These are phyloP conservation scores for Apeltes quadracus DNA, from an alignment of 2,113 vertebrate species.

Conservation along the genomic window DNA sequence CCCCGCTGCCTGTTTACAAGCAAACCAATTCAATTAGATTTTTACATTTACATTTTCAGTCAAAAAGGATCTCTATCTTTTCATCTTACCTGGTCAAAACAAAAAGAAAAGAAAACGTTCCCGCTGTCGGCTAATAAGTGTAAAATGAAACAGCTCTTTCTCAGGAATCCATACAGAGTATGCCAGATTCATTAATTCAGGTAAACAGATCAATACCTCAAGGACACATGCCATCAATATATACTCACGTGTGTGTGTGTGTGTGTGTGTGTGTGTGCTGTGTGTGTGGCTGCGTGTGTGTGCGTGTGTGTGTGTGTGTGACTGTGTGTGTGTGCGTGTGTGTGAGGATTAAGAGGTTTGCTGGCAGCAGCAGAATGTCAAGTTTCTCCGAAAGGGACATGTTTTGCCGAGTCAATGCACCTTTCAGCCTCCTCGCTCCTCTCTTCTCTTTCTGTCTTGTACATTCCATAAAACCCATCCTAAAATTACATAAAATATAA, in stretches of 20 bases:
- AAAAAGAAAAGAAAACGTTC: neutral
- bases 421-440: slow-evolving; percentile 15
- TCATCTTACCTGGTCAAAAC: neutral
- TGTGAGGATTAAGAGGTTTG: slow-evolving; percentile 27
- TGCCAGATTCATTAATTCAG: slow-evolving; percentile 45
- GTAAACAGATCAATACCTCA: slow-evolving; percentile 65
- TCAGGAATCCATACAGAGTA: slow-evolving; percentile 30
- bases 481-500: slow-evolving; percentile 14
- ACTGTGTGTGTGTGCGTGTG: slow-evolving; percentile 25
- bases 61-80: neutral
- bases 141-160: slow-evolving; percentile 40
- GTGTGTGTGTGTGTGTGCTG: slow-evolving; percentile 17
- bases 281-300: slow-evolving; percentile 22
- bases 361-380: slow-evolving; percentile 34
- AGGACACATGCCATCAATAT: slow-evolving; percentile 54
- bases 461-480: neutral
- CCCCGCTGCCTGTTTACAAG: slow-evolving; percentile 26
- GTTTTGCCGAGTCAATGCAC: slow-evolving; percentile 57
- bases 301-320: slow-evolving; percentile 21
- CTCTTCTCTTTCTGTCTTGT: slow-evolving; percentile 12
- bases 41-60: neutral
- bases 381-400: slow-evolving; percentile 46
- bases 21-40: slow-evolving; percentile 32
- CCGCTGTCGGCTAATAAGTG: slow-evolving; percentile 23
- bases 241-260: slow-evolving; percentile 27